Evolutionary conservation across 2,888 invertebrate genomes (phyloP).

Genomic region (Drosophila niveifrons): DNA sequence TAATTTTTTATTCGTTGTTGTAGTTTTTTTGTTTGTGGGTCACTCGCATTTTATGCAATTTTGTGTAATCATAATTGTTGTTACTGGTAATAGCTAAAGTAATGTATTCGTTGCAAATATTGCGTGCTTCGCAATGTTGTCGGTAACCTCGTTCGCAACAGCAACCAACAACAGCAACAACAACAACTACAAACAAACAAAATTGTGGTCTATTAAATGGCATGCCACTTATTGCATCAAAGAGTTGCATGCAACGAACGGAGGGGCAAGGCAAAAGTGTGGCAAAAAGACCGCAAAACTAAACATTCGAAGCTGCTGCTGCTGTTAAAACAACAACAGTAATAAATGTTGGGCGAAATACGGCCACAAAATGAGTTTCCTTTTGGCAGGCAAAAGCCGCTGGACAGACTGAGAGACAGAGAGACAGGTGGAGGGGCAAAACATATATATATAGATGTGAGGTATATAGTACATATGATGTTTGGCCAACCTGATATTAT

Average conservation of each 20-base stretch:
- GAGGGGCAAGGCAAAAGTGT: slow-evolving; percentile 6
- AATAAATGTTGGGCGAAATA: slow-evolving; percentile 42
- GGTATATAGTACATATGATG: neutral
- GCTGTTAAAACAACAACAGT: slow-evolving; percentile 25
- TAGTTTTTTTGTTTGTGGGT: neutral
- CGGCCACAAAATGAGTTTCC: slow-evolving; percentile 51
- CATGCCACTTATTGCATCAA: slow-evolving; percentile 69
- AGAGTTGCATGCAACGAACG: slow-evolving; percentile 12
- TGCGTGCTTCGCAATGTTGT: slow-evolving; percentile 38
- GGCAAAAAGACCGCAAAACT: slow-evolving; percentile 35
- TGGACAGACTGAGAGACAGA: neutral
- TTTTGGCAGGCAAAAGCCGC: slow-evolving; percentile 24
- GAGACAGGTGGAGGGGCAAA: neutral
- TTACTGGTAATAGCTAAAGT: slow-evolving; percentile 3
- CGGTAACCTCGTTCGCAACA: slow-evolving; percentile 31
- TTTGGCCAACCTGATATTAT: slow-evolving; percentile 21
- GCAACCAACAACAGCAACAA: slow-evolving; percentile 15
- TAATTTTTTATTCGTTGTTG: neutral
- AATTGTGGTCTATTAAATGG: slow-evolving; percentile 69
- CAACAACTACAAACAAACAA: slow-evolving; percentile 41
- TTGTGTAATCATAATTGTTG: slow-evolving; percentile 37
- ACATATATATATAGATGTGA: neutral
- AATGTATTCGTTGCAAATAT: slow-evolving; percentile 5
- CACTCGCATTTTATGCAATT: slow-evolving; percentile 2
- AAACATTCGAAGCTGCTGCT: slow-evolving; percentile 16